Evolutionary conservation across 1,140 invertebrate genomes (phyloP).

Genomic region (Drosophila ogumai): DNA sequence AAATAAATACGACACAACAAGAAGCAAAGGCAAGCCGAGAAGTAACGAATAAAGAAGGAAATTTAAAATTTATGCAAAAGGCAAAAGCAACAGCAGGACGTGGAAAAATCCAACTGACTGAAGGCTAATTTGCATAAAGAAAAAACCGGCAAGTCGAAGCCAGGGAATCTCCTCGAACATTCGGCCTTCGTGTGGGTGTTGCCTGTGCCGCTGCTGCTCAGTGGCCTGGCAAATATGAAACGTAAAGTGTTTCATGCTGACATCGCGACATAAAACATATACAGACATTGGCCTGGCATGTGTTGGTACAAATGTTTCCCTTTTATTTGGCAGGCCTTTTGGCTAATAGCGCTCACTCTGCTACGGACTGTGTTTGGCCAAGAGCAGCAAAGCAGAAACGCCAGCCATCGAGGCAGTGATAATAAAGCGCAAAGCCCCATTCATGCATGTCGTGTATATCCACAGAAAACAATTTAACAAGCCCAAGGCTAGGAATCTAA

Average conservation of each 20-base stretch:
- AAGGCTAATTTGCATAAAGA: slow-evolving; percentile 80
- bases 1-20: slow-evolving; percentile 43
- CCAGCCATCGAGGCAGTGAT: slow-evolving; percentile 25
- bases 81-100: slow-evolving; percentile 44
- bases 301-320: slow-evolving; percentile 65
- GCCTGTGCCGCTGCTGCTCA: slow-evolving; percentile 37
- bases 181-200: slow-evolving; percentile 12
- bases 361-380: slow-evolving; percentile 39
- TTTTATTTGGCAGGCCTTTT: slow-evolving; percentile 75
- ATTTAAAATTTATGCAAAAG: slow-evolving; percentile 81
- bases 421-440: slow-evolving; percentile 56
- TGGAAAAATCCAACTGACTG: slow-evolving; percentile 41
- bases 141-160: slow-evolving; percentile 65
- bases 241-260: slow-evolving; percentile 77
- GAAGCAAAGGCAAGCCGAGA: slow-evolving; percentile 20
- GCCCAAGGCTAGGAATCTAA: background rate
- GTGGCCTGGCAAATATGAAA: slow-evolving; percentile 76
- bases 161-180: slow-evolving; percentile 1
- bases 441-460: slow-evolving; percentile 29
- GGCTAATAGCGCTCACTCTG: slow-evolving; percentile 61
- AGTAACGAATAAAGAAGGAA: slow-evolving; percentile 67
- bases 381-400: slow-evolving; percentile 56
- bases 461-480: slow-evolving; percentile 9
- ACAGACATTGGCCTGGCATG: slow-evolving; percentile 14
- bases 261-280: slow-evolving; percentile 68